Evolutionary conservation across 64 coral and sea anemone species (phyloP), one percentile per base, ranked within the genome.

Genomic region (Hydrozoanthus tunicans): DNA sequence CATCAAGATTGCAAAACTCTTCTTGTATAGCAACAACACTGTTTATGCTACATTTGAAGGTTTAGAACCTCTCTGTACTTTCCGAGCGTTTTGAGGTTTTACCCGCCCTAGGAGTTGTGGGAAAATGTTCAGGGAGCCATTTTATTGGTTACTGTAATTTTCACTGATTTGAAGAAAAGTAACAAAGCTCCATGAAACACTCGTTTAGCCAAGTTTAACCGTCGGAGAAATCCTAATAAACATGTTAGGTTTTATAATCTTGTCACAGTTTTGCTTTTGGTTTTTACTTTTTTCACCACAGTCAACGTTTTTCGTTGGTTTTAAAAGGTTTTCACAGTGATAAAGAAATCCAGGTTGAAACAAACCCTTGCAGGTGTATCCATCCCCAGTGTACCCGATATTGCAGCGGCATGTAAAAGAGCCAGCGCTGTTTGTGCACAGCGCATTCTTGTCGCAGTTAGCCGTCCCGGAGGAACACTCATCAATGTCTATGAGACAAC

Each of bases 401-500:
- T 25, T 70, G 84, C 84, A 74, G 68, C 56, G 84, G 61, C 84
- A 88, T 57, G 70, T 7, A 75, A 88, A 88, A 58, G 84, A 88
- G 56, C 70, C 84, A 12, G 70, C 84, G 43, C 84, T 88, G 84
- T 88, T 88, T 61, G 66, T 60, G 69, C 84, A 88, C 84, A 88
- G 84, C 69, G 68, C 84, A 59, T 88, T 88, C 84, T 88, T 73
- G 69, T 75, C 84, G 56, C 84, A 88, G 84, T 88, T 74, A 74
- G 84, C 84, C 68, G 67, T 60, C 68, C 74, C 59, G 69, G 84
- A 14, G 23, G 12, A 73, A 59, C 84, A 74, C 84, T 88, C 84
- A 61, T 88, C 84, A 88, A 88, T 74, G 84, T 88, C 84, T 88
- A 88, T 75, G 84, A 74, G 32, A n/a, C 58, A 72, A 88, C 54